Evolutionary conservation across 2,888 invertebrate genomes (phyloP).

Genomic region (Coremacera marginata): DNA sequence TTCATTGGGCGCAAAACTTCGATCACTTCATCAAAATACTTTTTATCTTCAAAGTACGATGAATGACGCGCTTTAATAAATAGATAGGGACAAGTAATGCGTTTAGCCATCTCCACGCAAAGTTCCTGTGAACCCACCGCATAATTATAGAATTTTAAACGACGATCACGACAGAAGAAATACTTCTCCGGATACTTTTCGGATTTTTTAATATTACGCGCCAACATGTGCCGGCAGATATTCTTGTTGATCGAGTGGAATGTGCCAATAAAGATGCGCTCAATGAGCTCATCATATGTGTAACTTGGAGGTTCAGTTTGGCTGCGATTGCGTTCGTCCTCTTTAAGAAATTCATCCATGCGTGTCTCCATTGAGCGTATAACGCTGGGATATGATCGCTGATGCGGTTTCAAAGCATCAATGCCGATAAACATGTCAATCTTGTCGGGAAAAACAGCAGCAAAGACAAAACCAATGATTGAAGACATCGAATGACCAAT

Average conservation of each 20-base stretch:
- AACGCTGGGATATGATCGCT: slow-evolving; percentile 57
- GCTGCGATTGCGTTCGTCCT: slow-evolving; percentile 67
- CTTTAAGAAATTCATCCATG: slow-evolving; percentile 70
- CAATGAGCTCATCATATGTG: slow-evolving; percentile 74
- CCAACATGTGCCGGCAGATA: slow-evolving; percentile 72
- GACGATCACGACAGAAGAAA: slow-evolving; percentile 77
- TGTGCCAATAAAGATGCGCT: slow-evolving; percentile 73
- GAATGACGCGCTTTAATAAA: slow-evolving; percentile 75
- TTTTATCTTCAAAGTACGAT: slow-evolving; percentile 72
- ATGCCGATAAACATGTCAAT: slow-evolving; percentile 66
- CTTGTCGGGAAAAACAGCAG: slow-evolving; percentile 72
- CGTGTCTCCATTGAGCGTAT: slow-evolving; percentile 66
- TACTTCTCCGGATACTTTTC: slow-evolving; percentile 73
- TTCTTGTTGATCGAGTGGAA: slow-evolving; percentile 73
- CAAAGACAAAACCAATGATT: slow-evolving; percentile 74
- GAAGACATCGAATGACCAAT: slow-evolving; percentile 80
- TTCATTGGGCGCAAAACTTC: slow-evolving; percentile 72
- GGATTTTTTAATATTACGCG: slow-evolving; percentile 74
- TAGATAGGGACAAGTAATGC: slow-evolving; percentile 76
- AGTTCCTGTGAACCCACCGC: slow-evolving; percentile 69
- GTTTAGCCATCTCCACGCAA: slow-evolving; percentile 72
- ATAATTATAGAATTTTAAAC: slow-evolving; percentile 72
- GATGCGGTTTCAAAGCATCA: slow-evolving; percentile 66
- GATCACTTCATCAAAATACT: slow-evolving; percentile 73
- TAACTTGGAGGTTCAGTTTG: slow-evolving; percentile 75